Base-by-base conservation (phyloP, 2,797 vertebrate genomes). In the Xyrichtys novacula region DNA sequence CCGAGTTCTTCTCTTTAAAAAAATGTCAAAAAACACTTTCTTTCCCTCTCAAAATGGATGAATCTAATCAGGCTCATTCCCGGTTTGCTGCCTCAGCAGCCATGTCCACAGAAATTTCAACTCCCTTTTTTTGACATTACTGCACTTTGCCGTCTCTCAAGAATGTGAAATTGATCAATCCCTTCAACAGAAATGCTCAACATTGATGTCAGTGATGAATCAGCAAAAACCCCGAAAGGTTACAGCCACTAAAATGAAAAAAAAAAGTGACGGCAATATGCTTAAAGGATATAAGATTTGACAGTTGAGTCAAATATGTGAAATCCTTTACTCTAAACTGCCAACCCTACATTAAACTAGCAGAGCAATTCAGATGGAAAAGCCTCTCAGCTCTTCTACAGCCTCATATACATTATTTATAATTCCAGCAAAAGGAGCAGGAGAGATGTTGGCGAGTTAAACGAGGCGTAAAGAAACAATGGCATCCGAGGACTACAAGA, bases 121-220 rank as follows among this genome's bases (percentile, higher is more conserved):
- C n/a, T n/a, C n/a, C 40, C 31, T 38, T 14, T 50, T 80, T 88
- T 57, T 68, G 62, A 84, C 80, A 76, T 34, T 5, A 31, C 52
- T 17, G 14, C 29, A 54, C 49, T 56, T 64, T 1, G 15, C 42
- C 52, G 48, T 47, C 19, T 71, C 57, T 56, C 54, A 22, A 75
- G 38, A 81, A 74, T 64, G 75, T 84, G 74, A 83, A 81, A 70
- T 68, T 78, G 76, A 82, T 83, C 81, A 85, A 81, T 62, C 75
- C 43, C 63, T 73, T 54, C 69, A 60, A 43, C n/a, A 40, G 72
- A 76, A 32, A 4, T 3, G 9, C 54, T 38, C 1, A 20, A 79
- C 36, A 72, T 43, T 65, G 47, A 59, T 46, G 50, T 49, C 78
- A 67, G 72, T 74, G 71, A 83, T 81, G 62, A 78, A 86, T 88